These are phyloP conservation scores for Papilio demoleus DNA, from an alignment of 2,888 invertebrate genomes.

Conservation along the genomic window DNA sequence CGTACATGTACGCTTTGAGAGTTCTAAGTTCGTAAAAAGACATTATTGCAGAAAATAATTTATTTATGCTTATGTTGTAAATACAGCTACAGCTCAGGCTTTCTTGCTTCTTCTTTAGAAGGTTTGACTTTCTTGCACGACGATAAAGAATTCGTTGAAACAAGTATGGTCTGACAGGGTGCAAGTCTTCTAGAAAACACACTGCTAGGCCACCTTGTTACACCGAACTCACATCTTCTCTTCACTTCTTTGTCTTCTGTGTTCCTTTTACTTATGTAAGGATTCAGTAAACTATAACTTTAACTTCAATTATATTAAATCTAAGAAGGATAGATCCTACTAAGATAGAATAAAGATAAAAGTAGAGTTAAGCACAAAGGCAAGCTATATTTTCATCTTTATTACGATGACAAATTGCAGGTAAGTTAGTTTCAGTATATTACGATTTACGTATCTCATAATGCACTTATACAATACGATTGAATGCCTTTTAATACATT, in stretches of 20 bases:
- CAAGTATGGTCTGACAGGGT: slow-evolving; percentile 86
- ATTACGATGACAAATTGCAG: neutral
- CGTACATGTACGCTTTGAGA: no score
- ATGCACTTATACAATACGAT: neutral
- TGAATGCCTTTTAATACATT: neutral
- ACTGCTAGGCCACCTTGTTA: slow-evolving; percentile 84
- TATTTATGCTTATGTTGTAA: no score
- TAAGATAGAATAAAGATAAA: neutral
- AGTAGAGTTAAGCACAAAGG: neutral
- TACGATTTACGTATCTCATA: neutral
- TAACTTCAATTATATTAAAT: no score
- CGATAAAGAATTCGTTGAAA: slow-evolving; percentile 67
- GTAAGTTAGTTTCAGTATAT: neutral
- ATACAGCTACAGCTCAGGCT: no score
- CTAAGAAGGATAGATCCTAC: no score
- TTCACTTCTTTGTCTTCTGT: slow-evolving; percentile 37
- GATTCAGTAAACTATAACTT: neutral
- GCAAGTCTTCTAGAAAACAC: slow-evolving; percentile 82
- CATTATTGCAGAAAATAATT: no score
- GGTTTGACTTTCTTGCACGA: slow-evolving; percentile 45
- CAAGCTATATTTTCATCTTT: neutral
- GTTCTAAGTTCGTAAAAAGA: no score
- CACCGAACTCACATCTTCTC: slow-evolving; percentile 60
- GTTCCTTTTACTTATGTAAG: neutral
- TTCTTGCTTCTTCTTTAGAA: slow-evolving; percentile 1